Evolutionary conservation across 2,113 vertebrate species (phyloP), one percentile per base, ranked within the genome.

Genomic region (Cyprinodon tularosa): DNA sequence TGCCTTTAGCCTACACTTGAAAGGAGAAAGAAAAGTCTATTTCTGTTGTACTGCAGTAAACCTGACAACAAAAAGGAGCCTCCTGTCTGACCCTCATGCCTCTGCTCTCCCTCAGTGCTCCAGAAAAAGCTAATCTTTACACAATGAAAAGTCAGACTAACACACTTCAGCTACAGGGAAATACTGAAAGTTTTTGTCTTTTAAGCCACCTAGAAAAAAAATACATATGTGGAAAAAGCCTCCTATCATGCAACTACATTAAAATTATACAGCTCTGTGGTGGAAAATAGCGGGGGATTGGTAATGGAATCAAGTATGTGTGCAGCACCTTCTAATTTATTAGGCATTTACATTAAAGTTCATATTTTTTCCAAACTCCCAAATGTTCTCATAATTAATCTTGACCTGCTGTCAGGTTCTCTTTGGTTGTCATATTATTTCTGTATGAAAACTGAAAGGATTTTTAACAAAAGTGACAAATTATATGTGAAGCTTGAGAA

Each of bases 81-180:
- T 86, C 71, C 48, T 80, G 79, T 84, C 84, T 90, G 91, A 92
- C 88, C 89, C 68, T 0, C 1, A 74, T 76, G 71, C 64, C 70
- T 82, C 71, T 38, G 67, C 76, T 59, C 74, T 62, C 68, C 68
- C 73, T 74, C 74, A 40, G 66, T 3, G 69, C 74, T 29, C 53
- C 62, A 76, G 17, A 77, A 38, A 76, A 70, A 15, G 47, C 63
- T 72, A 71, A 65, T 84, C 83, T 83, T 80, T 88, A 81, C 72
- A 82, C 3, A 15, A 20, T 0, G 40, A 73, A 37, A 63, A 86
- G 80, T 53, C 42, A 75, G 71, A 70, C 71, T 69, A 81, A 85
- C 82, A 82, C 79, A 66, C 68, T 80, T 61, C 84, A 85, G 81
- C 77, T 87, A 77, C 71, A 86, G 77, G 69, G 77, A 64, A 60